A percentile compares a stretch with the other conserved stretches of the same genome.
Evolutionary conservation across 1,140 invertebrate genomes (phyloP).

Genomic region (Drosophila ficusphila): DNA sequence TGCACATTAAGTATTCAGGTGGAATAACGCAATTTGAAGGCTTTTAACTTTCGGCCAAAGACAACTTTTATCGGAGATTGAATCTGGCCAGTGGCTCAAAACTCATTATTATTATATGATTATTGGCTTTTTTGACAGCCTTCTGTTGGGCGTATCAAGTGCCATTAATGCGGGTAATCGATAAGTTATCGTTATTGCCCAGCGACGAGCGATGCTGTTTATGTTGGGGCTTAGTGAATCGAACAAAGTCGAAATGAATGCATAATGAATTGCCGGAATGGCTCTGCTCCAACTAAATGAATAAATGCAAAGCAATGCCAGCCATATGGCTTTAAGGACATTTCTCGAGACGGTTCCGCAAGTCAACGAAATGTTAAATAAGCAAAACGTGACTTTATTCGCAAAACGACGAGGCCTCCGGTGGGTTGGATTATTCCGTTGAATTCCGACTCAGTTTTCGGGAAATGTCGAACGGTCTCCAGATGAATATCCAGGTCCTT

Average conservation of each 20-base stretch:
- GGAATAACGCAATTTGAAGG: no score
- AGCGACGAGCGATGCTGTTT: conserved; percentile 14
- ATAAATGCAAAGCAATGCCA: conserved; percentile 49
- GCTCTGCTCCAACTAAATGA: conserved; percentile 37
- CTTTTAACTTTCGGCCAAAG: background rate
- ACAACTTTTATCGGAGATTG: background rate
- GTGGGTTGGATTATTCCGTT: no score
- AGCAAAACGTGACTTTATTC: conserved; percentile 81
- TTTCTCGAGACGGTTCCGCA: conserved; percentile 11
- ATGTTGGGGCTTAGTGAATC: conserved; percentile 29
- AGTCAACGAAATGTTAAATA: conserved; percentile 81
- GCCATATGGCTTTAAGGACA: conserved; percentile 43
- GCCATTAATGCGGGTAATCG: conserved; percentile 35
- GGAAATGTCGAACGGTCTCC: no score
- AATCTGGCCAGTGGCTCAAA: conserved; percentile 1
- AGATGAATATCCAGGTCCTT: no score
- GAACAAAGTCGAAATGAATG: conserved; percentile 28
- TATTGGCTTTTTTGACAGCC: conserved; percentile 17
- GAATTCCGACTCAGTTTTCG: no score
- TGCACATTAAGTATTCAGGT: no score
- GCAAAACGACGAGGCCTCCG: conserved; percentile 66
- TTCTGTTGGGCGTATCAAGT: background rate
- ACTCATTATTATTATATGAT: conserved; percentile 11
- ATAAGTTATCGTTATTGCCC: conserved; percentile 35
- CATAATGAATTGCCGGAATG: conserved; percentile 35